Conservation (phyloP, 2,797 vertebrate genomes). For the Acropternis orthonyx region DNA sequence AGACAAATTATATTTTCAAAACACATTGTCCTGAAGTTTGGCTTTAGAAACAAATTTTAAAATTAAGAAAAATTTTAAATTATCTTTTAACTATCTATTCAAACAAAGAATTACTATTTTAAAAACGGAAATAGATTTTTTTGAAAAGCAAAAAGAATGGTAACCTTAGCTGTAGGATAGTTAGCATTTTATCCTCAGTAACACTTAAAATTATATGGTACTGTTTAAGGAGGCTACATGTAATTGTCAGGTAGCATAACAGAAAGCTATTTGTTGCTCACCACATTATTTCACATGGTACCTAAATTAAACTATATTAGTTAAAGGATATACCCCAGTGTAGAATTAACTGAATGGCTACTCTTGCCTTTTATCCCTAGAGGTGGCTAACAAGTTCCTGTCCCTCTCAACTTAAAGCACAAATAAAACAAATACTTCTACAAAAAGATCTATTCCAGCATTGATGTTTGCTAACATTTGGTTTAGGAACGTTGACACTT, state of each 20-base stretch:
- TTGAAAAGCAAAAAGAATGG: not conserved
- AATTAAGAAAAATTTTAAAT: not conserved
- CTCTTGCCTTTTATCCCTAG: not conserved
- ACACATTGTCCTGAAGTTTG: not conserved
- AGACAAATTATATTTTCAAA: not conserved
- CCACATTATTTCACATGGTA: not conserved
- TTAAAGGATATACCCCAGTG: not conserved
- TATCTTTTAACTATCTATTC: not conserved
- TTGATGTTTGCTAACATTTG: not conserved
- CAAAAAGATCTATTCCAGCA: not conserved
- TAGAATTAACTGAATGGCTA: not conserved
- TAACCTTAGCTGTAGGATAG: not conserved
- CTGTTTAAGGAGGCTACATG: slow-evolving; percentile 10
- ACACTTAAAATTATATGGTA: not conserved
- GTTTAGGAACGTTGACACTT: slow-evolving; percentile 9
- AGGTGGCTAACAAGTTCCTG: not conserved
- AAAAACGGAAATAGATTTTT: not conserved
- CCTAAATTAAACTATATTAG: not conserved
- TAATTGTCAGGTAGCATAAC: not conserved
- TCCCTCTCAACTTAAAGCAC: not conserved
- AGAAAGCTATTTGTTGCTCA: not conserved
- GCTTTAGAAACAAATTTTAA: not conserved
- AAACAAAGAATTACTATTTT: not conserved
- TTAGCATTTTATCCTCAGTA: not conserved
- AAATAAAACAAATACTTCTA: not conserved